Evolutionary conservation across 2,888 invertebrate species (phyloP).

Genomic region (Lasius fuliginosus): DNA sequence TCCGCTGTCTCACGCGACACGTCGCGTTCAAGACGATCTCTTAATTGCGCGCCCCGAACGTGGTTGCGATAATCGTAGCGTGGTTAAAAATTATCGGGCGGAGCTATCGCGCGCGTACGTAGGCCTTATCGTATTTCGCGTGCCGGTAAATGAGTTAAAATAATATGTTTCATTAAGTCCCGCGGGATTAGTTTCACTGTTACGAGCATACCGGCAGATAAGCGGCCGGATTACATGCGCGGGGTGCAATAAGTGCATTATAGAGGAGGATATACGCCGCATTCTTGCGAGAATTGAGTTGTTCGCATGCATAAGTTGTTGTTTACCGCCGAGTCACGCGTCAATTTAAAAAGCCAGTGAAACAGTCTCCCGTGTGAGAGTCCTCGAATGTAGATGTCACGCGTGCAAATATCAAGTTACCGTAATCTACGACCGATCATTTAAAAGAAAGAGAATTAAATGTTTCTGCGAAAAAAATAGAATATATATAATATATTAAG

Average conservation of each 20-base stretch:
- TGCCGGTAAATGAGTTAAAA: conserved; percentile 58
- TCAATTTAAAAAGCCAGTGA: conserved; percentile 47
- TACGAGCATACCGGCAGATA: conserved; percentile 52
- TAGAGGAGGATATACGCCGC: conserved; percentile 38
- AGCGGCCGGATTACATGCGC: conserved; percentile 50
- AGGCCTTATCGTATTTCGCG: conserved; percentile 55
- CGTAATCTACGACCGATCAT: neutral
- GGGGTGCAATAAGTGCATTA: conserved; percentile 31
- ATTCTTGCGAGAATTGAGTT: conserved; percentile 51
- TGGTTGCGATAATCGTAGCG: conserved; percentile 41
- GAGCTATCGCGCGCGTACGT: conserved; percentile 29
- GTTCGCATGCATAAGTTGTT: conserved; percentile 55
- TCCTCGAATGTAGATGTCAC: neutral
- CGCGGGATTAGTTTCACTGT: conserved; percentile 56
- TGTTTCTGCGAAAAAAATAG: neutral
- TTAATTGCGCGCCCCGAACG: conserved; percentile 39
- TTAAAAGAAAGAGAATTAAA: neutral
- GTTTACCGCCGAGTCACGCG: conserved; percentile 49
- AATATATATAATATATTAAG: neutral
- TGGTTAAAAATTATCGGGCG: conserved; percentile 47
- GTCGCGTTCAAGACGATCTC: conserved; percentile 21
- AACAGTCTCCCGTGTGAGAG: neutral
- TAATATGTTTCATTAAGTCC: conserved; percentile 57
- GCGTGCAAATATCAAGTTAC: conserved; percentile 38
- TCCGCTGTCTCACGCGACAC: neutral